These are phyloP conservation scores for Ianthella basta DNA, from an alignment of 37 sponge, comb jelly and placozoan genomes.

Conservation along the genomic window DNA sequence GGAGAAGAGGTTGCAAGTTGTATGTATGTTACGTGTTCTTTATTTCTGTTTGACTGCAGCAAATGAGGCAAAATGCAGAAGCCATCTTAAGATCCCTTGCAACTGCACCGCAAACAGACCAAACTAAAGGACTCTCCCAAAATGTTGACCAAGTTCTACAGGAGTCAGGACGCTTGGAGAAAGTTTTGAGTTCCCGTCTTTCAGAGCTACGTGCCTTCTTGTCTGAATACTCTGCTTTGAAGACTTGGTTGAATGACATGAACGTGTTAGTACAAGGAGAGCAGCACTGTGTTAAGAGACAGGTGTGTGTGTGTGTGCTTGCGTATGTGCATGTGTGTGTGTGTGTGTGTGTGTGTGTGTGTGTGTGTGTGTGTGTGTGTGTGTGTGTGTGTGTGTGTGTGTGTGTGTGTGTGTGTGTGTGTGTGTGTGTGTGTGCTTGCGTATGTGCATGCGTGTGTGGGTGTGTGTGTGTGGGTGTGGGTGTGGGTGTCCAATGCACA, in stretches of 20 bases:
- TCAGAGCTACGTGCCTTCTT: constrained; percentile 1
- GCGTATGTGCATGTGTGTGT: constrained; percentile 14
- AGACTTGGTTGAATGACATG: constrained; percentile 29
- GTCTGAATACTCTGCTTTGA: background rate
- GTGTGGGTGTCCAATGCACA: no score
- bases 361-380: constrained; percentile 34
- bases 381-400: constrained; percentile 34
- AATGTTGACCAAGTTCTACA: background rate
- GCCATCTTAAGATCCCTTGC: background rate
- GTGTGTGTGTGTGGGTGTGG: no score
- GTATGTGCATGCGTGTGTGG: no score
- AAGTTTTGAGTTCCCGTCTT: background rate
- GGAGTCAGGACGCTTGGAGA: background rate
- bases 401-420: constrained; percentile 5
- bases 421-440: background rate
- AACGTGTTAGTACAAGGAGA: constrained; percentile 3
- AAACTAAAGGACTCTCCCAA: background rate
- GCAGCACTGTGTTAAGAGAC: constrained; percentile 30
- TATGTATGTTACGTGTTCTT: background rate
- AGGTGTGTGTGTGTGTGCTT: constrained; percentile 14
- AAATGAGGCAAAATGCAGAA: background rate
- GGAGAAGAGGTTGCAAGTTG: constrained; percentile 12
- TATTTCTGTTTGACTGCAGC: background rate
- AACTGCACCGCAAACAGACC: background rate
- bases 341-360: constrained; percentile 30